Percentiles rank a stretch among this genome's conserved stretches.
phyloP scores from a whole-genome alignment of 1,140 invertebrate species.

The Drosophila micromelanica region DNA sequence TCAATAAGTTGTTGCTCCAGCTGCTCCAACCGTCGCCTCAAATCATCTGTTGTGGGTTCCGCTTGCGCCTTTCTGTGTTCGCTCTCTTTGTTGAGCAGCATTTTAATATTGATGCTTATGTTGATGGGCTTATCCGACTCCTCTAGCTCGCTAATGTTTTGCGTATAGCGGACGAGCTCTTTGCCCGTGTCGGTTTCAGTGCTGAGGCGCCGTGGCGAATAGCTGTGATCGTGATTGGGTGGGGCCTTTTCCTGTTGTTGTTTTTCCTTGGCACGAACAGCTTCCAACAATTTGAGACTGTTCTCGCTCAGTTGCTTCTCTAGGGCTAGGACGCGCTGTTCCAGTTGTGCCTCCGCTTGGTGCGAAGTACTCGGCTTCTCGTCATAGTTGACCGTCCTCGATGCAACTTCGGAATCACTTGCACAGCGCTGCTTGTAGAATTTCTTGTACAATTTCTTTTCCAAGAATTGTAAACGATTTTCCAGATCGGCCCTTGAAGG shows the following conservation, averaged over 20 bases:
- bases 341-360: constrained; percentile 59
- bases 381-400: constrained; percentile 47
- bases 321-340: constrained; percentile 70
- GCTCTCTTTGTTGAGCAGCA: constrained; percentile 72
- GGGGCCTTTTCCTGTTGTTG: constrained; percentile 7
- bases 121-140: constrained; percentile 77
- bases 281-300: constrained; percentile 70
- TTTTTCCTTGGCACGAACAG: constrained; percentile 50
- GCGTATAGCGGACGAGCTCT: constrained; percentile 73
- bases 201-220: constrained; percentile 44
- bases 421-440: constrained; percentile 84
- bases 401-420: constrained; percentile 84
- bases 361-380: constrained; percentile 68
- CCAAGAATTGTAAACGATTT: constrained; percentile 82
- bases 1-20: constrained; percentile 65
- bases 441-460: constrained; percentile 80
- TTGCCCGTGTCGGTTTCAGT: constrained; percentile 71
- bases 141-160: constrained; percentile 68
- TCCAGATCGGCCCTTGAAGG: constrained; percentile 82
- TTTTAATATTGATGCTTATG: constrained; percentile 82
- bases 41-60: constrained; percentile 60
- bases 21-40: constrained; percentile 56
- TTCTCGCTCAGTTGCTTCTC: constrained; percentile 81
- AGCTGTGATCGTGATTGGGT: constrained; percentile 21
- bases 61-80: constrained; percentile 34